Percentiles rank a stretch among this genome's conserved stretches.
Evolutionary conservation across 1,140 invertebrate species (phyloP).

Genomic region (Brachystomella parvula): DNA sequence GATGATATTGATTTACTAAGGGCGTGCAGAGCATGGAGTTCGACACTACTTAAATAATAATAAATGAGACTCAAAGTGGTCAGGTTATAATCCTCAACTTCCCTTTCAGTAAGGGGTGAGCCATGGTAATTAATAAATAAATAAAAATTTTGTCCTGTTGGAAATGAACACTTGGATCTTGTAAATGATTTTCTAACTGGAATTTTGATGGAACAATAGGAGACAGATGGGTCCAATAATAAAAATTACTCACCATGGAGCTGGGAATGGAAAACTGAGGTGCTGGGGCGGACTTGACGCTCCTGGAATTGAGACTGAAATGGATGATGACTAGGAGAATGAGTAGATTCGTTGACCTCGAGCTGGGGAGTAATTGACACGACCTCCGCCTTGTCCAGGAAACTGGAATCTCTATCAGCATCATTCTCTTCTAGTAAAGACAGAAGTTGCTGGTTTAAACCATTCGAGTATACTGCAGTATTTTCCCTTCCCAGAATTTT

Average conservation of each 20-base stretch:
- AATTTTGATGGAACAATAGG: too few relatives aligned
- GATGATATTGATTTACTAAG: too few relatives aligned
- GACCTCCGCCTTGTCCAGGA: neutral
- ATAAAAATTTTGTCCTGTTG: neutral
- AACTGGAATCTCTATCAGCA: conserved; percentile 8
- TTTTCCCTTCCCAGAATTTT: neutral
- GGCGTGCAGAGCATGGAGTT: too few relatives aligned
- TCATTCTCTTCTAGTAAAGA: neutral
- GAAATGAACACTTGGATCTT: neutral
- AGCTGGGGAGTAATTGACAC: neutral
- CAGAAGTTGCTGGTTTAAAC: neutral
- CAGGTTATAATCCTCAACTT: neutral
- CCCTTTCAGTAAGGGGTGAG: neutral
- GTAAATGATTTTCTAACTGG: neutral
- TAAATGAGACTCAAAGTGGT: neutral
- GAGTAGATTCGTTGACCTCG: neutral
- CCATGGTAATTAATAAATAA: neutral
- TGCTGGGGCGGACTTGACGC: conserved; percentile 15
- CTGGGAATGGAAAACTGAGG: neutral
- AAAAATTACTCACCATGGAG: conserved; percentile 17
- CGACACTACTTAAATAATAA: too few relatives aligned
- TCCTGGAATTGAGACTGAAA: neutral
- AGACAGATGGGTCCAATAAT: neutral
- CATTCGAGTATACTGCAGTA: neutral
- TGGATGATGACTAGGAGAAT: conserved; percentile 18